Evolutionary conservation across 2,888 invertebrate genomes (phyloP).

Genomic region (Branchinecta sandiegonensis): DNA sequence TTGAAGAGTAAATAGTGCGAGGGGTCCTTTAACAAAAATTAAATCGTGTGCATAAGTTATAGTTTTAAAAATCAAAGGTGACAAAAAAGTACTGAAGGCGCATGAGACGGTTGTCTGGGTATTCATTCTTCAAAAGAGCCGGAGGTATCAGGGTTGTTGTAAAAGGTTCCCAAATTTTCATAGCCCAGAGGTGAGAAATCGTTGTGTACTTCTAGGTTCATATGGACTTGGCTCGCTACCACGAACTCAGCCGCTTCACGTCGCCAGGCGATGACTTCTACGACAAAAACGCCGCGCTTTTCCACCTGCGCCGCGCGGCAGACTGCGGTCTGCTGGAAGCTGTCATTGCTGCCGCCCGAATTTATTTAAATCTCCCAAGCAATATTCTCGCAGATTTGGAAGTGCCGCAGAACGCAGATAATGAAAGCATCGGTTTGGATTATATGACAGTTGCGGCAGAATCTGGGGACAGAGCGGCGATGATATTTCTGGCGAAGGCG

Average conservation of each 20-base stretch:
- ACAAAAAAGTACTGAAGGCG: no score
- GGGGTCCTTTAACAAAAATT: no score
- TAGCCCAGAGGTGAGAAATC: not conserved
- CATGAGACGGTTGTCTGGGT: no score
- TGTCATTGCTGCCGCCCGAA: constrained; percentile 37
- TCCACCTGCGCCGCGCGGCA: constrained; percentile 40
- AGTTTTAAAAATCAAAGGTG: no score
- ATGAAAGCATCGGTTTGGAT: constrained; percentile 33
- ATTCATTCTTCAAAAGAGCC: no score
- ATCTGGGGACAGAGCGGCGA: constrained; percentile 38
- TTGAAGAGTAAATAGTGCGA: no score
- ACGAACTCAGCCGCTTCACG: constrained; percentile 40
- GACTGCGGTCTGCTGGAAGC: constrained; percentile 41
- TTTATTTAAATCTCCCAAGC: constrained; percentile 38
- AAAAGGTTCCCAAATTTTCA: not conserved
- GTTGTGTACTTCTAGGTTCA: constrained; percentile 34
- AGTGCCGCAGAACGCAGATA: constrained; percentile 29
- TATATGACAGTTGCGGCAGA: constrained; percentile 35
- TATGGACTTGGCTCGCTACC: constrained; percentile 42
- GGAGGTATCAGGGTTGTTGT: not conserved
- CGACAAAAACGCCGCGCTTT: constrained; percentile 40
- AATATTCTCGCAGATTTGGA: constrained; percentile 38
- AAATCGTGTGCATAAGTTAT: no score
- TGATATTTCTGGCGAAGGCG: constrained; percentile 40
- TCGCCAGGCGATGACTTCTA: constrained; percentile 31